These are phyloP conservation scores for Lasius platythorax DNA, from an alignment of 2,888 invertebrate genomes.

Conservation along the genomic window DNA sequence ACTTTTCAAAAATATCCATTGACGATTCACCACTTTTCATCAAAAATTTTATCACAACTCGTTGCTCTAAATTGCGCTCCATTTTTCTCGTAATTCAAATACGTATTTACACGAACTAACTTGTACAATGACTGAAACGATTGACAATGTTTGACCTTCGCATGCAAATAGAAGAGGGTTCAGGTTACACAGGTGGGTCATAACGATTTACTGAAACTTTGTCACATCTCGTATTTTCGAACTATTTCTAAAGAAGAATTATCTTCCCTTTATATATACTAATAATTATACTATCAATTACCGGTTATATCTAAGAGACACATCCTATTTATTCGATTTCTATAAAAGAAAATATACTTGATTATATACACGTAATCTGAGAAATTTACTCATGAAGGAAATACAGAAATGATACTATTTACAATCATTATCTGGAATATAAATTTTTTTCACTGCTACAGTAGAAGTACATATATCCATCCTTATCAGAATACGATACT, in stretches of 20 bases:
- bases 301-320: neutral
- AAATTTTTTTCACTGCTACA: slow-evolving; percentile 55
- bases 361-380: neutral
- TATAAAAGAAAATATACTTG: neutral
- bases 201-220: too few species aligned
- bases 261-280: neutral
- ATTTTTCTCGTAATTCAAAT: too few species aligned
- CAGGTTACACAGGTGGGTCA: too few species aligned
- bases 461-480: slow-evolving; percentile 61
- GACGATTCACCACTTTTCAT: too few species aligned
- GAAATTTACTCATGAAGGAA: neutral
- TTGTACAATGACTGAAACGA: too few species aligned
- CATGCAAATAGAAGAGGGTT: too few species aligned
- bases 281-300: neutral
- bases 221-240: neutral
- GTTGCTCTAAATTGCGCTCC: too few species aligned
- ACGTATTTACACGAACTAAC: too few species aligned
- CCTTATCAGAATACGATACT: slow-evolving; percentile 73
- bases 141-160: too few species aligned
- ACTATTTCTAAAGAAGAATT: neutral
- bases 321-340: neutral
- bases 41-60: too few species aligned
- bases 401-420: neutral
- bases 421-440: slow-evolving; percentile 44
- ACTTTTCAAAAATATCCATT: too few species aligned